Base-by-base conservation (phyloP, 2,113 vertebrate species). In the Protobothrops mucrosquamatus region DNA sequence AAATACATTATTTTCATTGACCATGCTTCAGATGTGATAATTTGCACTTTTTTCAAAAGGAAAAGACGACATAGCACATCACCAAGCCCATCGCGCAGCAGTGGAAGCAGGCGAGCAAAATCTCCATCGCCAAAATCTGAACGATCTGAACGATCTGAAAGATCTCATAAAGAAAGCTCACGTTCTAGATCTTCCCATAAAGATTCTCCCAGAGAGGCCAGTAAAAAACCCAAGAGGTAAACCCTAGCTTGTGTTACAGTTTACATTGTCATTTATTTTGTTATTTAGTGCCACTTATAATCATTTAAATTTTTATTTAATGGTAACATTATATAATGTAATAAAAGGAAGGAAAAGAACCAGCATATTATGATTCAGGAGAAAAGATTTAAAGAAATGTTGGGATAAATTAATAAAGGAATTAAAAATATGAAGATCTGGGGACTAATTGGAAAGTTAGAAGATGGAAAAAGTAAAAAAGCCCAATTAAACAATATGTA, bases 141-240 rank as follows among this genome's bases (percentile, higher is more conserved):
- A n/a, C 97, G 98, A 29, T 99, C 99, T 0, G 99, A 99, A 74
- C 98, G 98, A 74, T 99, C 99, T 0, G 99, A 99, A 87, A 98
- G 99, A 59, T 99, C 99, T 24, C 99, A 99, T 96, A 99, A 99
- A 97, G 99, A 99, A 96, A 98, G 98, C 87, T 98, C 98, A 3
- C 97, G 98, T 9, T 99, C 99, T 43, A 98, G 98, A 26, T 98
- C 98, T 0, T 98, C 98, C 46, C 99, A 99, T 94, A 99, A 99
- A 98, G 99, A 99, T 89, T 99, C 99, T 14, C 99, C 99, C 39
- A 98, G 99, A 95, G 98, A 99, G 94, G 98, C 97, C 97, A 98
- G 97, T 97, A 99, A 99, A 96, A 99, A 99, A 95, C 98, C 98
- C 95, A 99, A 99, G 98, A 98, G 99, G 99, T 99, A 97, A 95